Conservation (phyloP, 1,140 invertebrate genomes). For the Drosophila quadrilineata region DNA sequence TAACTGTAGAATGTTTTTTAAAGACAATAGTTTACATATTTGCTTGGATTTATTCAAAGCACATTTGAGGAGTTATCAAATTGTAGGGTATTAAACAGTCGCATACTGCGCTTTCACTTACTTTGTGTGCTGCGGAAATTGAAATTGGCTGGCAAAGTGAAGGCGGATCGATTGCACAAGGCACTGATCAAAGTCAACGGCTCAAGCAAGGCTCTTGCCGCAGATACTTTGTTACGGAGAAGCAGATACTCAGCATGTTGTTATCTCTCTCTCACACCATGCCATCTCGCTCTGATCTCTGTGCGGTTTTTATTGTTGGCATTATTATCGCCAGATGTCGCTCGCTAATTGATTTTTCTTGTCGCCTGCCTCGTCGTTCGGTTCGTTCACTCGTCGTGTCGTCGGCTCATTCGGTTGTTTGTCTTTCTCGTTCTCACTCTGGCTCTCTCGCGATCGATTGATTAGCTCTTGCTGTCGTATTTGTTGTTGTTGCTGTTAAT, state of each 20-base stretch:
- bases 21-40: too few relatives aligned
- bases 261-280: background rate
- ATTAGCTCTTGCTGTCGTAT: constrained; percentile 39
- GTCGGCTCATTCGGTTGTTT: constrained; percentile 23
- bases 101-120: too few relatives aligned
- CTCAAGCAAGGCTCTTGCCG: background rate
- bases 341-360: constrained; percentile 81
- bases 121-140: constrained; percentile 61
- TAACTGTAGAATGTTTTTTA: too few relatives aligned
- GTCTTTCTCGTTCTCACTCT: background rate
- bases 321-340: constrained; percentile 81
- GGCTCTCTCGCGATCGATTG: constrained; percentile 9
- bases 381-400: constrained; percentile 73
- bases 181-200: constrained; percentile 53
- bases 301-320: constrained; percentile 76
- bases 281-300: constrained; percentile 3
- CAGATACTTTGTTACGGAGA: constrained; percentile 25
- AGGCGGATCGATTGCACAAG: constrained; percentile 63
- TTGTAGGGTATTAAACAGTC: too few relatives aligned
- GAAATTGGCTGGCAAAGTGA: constrained; percentile 54
- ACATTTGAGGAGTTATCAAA: too few relatives aligned
- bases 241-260: constrained; percentile 29
- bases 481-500: constrained; percentile 34
- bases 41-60: too few relatives aligned
- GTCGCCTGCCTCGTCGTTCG: constrained; percentile 71